Evolutionary conservation across 2,888 invertebrate species (phyloP).

Genomic region (Rambutsinella grinnellia): DNA sequence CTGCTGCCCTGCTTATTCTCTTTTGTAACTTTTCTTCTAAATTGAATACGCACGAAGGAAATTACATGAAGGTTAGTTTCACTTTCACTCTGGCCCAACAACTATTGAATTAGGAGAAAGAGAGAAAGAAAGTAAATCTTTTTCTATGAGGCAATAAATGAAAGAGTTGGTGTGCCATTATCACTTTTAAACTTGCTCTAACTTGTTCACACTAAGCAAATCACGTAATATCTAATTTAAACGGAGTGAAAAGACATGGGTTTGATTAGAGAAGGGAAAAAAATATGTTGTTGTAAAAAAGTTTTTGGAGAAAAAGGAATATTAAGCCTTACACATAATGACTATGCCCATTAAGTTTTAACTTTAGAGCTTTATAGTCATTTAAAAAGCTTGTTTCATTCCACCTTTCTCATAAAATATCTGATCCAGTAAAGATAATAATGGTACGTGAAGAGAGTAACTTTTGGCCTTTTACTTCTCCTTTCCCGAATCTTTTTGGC

Average conservation of each 20-base stretch:
- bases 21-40: too few relatives aligned
- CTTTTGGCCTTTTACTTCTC: conserved; percentile 20
- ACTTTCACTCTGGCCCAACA: too few relatives aligned
- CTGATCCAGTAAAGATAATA: too few relatives aligned
- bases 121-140: background rate
- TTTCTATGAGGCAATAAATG: background rate
- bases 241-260: background rate
- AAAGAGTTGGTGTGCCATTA: background rate
- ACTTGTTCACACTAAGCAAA: too few relatives aligned
- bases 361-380: too few relatives aligned
- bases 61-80: too few relatives aligned
- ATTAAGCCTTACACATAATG: too few relatives aligned
- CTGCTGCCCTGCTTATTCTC: too few relatives aligned
- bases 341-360: too few relatives aligned
- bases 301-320: too few relatives aligned
- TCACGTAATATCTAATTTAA: conserved; percentile 30
- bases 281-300: background rate
- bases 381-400: conserved; percentile 5
- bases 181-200: conserved; percentile 2
- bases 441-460: background rate
- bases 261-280: background rate
- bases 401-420: background rate
- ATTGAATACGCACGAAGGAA: too few relatives aligned
- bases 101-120: too few relatives aligned
- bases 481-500: conserved; percentile 16